Evolutionary conservation across 2,888 invertebrate species (phyloP), one percentile per base, ranked within the genome.

Genomic region (Gymnosoma rotundatum): DNA sequence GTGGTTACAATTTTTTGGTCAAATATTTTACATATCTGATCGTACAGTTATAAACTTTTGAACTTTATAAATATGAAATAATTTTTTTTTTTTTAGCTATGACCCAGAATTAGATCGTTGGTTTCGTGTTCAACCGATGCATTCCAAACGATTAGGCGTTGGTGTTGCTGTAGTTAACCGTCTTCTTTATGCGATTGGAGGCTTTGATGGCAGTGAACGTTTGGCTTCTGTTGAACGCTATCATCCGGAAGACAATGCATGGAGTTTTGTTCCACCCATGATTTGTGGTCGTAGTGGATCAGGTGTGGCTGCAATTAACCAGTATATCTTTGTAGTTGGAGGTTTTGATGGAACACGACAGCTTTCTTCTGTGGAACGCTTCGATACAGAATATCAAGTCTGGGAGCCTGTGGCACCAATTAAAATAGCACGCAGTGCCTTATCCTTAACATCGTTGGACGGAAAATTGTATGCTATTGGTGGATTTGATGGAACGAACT

Each of bases 301-400:
- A 83, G 98, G 97, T 79, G 97, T 97, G 54, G 96, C 96, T 7
- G 96, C 96, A 16, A 93, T 98, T 88, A 96, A 96, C 89, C 97
- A 97, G 90, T 96, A 94, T 91, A 96, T 98, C 87, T 98, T 97
- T 92, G 98, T 97, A n/a, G 96, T 98, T 80, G 98, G 98, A 69
- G 98, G 98, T n/a, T 98, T 97, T 92, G 97, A 98, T 93, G 97
- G 97, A 14, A 93, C 94, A 63, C 94, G 94, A 80, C 98, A 98
- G 91, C 93, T 98, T 69, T 94, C 95, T 78, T 94, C 96, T 0
- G 98, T 98, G 16, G 98, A 98, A 93, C 94, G 95, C 38, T 98
- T 96, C 92, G 97, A 97, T 92, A 97, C 97, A 0, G 97, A 97
- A 92, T 95, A 94, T 64, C 94, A 96, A 90, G 91, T 93, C 1